Evolutionary conservation across 1,140 invertebrate species (phyloP).

Genomic region (Drosophila triauraria): DNA sequence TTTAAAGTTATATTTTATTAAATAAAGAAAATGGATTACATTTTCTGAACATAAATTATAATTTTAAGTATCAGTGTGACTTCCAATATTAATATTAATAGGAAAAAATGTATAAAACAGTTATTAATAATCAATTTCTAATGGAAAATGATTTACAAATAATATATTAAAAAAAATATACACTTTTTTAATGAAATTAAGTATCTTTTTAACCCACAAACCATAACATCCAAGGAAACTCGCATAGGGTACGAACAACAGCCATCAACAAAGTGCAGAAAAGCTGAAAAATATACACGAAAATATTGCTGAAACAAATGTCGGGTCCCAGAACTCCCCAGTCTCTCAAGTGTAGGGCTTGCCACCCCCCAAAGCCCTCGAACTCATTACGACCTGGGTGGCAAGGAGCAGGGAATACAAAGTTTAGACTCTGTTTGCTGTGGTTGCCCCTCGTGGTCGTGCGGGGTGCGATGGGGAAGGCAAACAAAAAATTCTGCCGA

Average conservation of each 20-base stretch:
- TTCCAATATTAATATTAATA: too few relatives aligned
- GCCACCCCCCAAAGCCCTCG: slow-evolving; percentile 3
- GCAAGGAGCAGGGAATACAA: slow-evolving; percentile 33
- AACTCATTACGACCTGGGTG: slow-evolving; percentile 66
- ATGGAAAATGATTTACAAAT: not conserved
- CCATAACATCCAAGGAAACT: not conserved
- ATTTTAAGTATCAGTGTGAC: not conserved
- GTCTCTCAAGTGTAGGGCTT: not conserved
- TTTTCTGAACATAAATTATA: not conserved
- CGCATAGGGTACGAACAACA: slow-evolving; percentile 30
- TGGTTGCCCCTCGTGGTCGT: slow-evolving; percentile 47
- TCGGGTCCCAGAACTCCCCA: slow-evolving; percentile 22
- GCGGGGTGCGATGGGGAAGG: not conserved
- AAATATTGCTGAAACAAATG: slow-evolving; percentile 77
- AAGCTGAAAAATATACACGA: slow-evolving; percentile 73
- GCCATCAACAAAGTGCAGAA: slow-evolving; percentile 72
- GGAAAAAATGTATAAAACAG: not conserved
- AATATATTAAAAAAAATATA: not conserved
- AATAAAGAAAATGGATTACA: too few relatives aligned
- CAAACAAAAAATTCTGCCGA: slow-evolving; percentile 65
- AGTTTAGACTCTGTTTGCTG: slow-evolving; percentile 71
- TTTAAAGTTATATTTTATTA: too few relatives aligned
- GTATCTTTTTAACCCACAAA: not conserved
- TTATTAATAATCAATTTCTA: too few relatives aligned
- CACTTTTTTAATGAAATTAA: not conserved